Base-by-base conservation (phyloP, 2,888 invertebrate species). In the Synergus gifuensis region DNA sequence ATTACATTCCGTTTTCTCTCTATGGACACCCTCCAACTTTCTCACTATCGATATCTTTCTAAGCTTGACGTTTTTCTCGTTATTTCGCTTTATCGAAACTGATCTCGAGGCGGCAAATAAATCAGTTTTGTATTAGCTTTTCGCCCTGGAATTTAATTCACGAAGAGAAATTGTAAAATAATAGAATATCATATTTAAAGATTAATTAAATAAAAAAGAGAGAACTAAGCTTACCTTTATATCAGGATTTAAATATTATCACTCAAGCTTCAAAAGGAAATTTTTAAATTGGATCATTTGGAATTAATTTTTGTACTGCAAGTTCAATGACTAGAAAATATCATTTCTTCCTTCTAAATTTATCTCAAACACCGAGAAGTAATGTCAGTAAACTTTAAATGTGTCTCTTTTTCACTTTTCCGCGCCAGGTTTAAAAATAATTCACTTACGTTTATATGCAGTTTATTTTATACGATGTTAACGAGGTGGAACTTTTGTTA, bases 81-180 rank as follows among this genome's bases (percentile, higher is more conserved):
- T 69, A 69, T 69, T 69, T 69, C 28, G 28, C 36, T 69, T 69
- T 69, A 69, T 46, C 49, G 69, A 49, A 69, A 69, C 49, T 69
- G 69, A 69, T 69, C 49, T 49, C 28, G 8, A 49, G 36, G 28
- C 69, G 36, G 28, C 69, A 49, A 69, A 69, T 69, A 69, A 69
- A 69, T 69, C 69, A 69, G 49, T 8, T 28, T 49, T 36, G 49
- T 69, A 44, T 69, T 69, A 69, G 49, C n/a, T 69, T 14, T 28
- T 49, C 36, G 4, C 22, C 28, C 18, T 36, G 49, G 11, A 69
- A 69, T 28, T 69, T 69, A 49, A 46, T 49, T 9, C 11, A 69
- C 36, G 9, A 18, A 8, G 12, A 1, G 63, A 63, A 44, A 9
- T 58, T 18, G 11, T 58, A 18, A 58, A 58, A 58, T 18, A 11